A percentile compares a stretch with the other conserved stretches of the same genome.
These are phyloP conservation scores for Trachops cirrhosus DNA, from an alignment of 2,797 vertebrate genomes.

Conservation along the genomic window DNA sequence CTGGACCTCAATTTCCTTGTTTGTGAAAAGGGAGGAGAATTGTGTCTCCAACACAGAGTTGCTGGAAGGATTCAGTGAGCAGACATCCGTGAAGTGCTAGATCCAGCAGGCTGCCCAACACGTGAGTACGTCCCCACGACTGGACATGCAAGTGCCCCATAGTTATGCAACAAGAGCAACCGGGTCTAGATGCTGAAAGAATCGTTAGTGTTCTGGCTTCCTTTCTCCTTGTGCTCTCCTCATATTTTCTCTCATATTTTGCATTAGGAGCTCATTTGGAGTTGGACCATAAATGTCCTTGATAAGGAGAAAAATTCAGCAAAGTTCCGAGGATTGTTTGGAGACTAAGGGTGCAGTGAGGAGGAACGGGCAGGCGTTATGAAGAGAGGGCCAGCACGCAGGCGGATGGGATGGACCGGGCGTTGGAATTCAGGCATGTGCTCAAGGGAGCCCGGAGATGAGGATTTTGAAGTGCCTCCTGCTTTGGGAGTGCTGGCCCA, in stretches of 20 bases:
- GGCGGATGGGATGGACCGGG: not conserved
- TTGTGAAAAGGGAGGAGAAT: not conserved
- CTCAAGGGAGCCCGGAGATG: not conserved
- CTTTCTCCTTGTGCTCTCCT: not conserved
- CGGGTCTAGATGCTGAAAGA: not conserved
- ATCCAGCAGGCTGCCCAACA: not conserved
- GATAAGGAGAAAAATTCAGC: not conserved
- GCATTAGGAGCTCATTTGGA: not conserved
- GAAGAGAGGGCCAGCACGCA: no score
- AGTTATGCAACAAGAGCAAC: rapidly evolving
- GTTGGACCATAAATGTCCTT: constrained; percentile 17
- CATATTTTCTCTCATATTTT: not conserved
- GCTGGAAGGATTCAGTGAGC: not conserved
- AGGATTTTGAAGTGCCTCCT: not conserved
- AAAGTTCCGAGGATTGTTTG: not conserved
- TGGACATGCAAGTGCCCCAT: not conserved
- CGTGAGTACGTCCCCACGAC: not conserved
- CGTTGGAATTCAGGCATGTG: not conserved
- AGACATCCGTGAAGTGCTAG: not conserved
- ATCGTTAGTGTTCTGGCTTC: not conserved
- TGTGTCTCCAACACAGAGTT: not conserved
- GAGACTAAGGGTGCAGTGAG: not conserved
- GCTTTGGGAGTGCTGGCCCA: not conserved
- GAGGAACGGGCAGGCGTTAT: not conserved
- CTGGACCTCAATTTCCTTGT: not conserved